Percentiles rank a stretch among this genome's conserved stretches.
Evolutionary conservation across 1,140 invertebrate genomes (phyloP).

Genomic region (Drosophila sp.): DNA sequence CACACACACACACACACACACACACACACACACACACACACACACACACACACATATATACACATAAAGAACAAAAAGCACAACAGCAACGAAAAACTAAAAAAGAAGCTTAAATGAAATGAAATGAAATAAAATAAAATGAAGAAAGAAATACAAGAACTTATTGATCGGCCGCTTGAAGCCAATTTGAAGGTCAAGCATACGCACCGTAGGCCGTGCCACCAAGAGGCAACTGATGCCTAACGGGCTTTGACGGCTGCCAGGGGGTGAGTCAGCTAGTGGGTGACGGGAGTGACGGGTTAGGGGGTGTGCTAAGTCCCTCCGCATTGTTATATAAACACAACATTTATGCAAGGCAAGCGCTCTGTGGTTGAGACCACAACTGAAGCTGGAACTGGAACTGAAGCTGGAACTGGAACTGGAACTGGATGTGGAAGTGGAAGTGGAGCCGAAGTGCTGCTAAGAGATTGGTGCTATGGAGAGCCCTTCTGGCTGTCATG

Average conservation of each 20-base stretch:
- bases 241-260: neutral
- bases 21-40: too few relatives aligned
- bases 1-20: too few relatives aligned
- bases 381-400: neutral
- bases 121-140: constrained; percentile 42
- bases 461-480: neutral
- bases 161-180: constrained; percentile 75
- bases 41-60: too few relatives aligned
- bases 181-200: constrained; percentile 78
- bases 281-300: neutral
- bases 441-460: constrained; percentile 10
- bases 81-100: constrained; percentile 16
- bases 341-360: constrained; percentile 40
- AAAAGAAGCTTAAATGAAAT: constrained; percentile 6
- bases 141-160: constrained; percentile 46
- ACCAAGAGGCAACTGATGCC: neutral
- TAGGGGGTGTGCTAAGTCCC: constrained; percentile 1
- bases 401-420: neutral
- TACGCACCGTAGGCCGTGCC: constrained; percentile 57
- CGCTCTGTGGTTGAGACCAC: neutral
- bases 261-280: neutral
- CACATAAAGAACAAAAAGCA: constrained; percentile 1
- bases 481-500: constrained; percentile 23
- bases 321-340: constrained; percentile 66
- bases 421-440: too few relatives aligned